Base-by-base conservation (phyloP, 2,113 vertebrate genomes). In the Pristiophorus japonicus region DNA sequence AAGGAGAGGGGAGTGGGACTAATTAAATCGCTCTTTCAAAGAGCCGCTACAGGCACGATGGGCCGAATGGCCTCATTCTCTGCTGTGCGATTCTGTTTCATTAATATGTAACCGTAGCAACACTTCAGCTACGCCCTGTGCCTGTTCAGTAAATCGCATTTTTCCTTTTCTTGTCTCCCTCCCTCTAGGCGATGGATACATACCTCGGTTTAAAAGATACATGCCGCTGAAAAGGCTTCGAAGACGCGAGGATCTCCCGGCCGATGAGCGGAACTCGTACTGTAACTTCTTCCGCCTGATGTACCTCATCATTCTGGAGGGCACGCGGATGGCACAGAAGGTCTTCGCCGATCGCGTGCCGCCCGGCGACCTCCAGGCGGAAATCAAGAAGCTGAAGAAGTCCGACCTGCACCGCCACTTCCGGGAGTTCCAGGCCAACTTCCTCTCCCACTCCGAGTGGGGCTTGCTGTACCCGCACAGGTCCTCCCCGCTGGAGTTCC, bases 251-350 rank as follows among this genome's bases (percentile, higher is more conserved):
- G 93, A 94, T 14, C 65, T 94, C 11, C 93, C 93, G 4, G 65
- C 93, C 7, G 93, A 94, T 4, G 93, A 94, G 66, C 65, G 66
- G 8, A 94, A 94, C 93, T 67, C 93, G 3, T 73, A 94, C 93
- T 94, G 93, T n/a, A 94, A 94, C 42, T 94, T 94, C 93, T 94
- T 94, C 93, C 93, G 93, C 1, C 93, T 94, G 42, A 70, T 94
- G 93, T 94, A 94, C 45, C 93, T 94, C 42, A 51, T 94, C 22
- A 51, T 94, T 6, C 45, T 94, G 42, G 93, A 94, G 10, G 93
- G 93, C 11, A 94, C 93, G 1, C 65, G 93, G 0, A 34, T 51
- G 42, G 93, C 93, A 0, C 93, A 94, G 93, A 94, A 70, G 93
- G 65, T 94, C 5, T 94, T 94, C 4, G 12, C 93, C 3, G 93